phyloP scores from a whole-genome alignment of 2,888 invertebrate species.

The Sphaerophoria taeniata region DNA sequence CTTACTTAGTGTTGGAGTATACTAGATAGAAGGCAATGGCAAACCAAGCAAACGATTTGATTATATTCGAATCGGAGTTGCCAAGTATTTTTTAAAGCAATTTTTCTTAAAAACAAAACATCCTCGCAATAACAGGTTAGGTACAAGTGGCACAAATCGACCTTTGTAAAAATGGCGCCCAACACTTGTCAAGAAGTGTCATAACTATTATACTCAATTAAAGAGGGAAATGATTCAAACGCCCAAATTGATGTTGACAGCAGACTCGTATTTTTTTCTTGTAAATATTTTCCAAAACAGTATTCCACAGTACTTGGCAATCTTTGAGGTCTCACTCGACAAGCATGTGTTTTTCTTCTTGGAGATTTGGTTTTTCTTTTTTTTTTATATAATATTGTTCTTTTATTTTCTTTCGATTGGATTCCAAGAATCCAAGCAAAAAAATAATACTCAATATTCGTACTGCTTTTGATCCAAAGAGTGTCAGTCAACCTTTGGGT shows the following conservation, averaged over 20 bases:
- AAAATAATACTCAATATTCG: constrained; percentile 19
- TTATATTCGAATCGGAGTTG: constrained; percentile 1
- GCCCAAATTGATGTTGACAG: too few species aligned
- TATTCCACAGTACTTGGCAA: constrained; percentile 3
- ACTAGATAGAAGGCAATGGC: constrained; percentile 7
- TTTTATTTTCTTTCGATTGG: constrained; percentile 20
- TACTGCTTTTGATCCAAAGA: constrained; percentile 23
- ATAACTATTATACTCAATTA: too few species aligned
- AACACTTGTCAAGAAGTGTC: too few species aligned
- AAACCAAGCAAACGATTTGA: constrained; percentile 16
- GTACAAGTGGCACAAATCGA: background rate
- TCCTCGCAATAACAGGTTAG: too few species aligned
- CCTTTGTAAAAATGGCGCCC: too few species aligned
- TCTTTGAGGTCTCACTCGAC: background rate
- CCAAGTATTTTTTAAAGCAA: background rate
- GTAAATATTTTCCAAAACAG: background rate
- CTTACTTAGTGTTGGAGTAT: constrained; percentile 26
- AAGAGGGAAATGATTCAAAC: too few species aligned
- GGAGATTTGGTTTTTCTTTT: background rate
- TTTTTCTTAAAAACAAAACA: background rate
- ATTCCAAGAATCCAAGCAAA: constrained; percentile 36
- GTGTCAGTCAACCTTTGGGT: constrained; percentile 38
- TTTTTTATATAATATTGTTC: background rate
- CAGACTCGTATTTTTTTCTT: too few species aligned
- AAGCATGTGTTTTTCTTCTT: constrained; percentile 30